phyloP scores from a whole-genome alignment of 2,113 vertebrate species.

The Hippocampus mohnikei region DNA sequence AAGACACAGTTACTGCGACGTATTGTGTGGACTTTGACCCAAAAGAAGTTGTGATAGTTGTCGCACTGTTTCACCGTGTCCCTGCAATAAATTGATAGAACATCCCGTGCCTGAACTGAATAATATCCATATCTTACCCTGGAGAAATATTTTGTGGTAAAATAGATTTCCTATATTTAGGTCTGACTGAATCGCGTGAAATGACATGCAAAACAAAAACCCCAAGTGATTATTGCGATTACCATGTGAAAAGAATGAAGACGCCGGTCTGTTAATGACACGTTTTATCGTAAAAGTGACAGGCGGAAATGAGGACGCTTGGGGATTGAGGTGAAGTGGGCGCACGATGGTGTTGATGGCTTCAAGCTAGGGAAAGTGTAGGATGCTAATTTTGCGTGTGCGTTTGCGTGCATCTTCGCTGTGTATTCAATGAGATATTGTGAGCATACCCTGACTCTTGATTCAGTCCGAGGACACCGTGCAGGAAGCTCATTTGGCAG shows the following conservation, averaged over 20 bases:
- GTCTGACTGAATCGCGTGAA: no score
- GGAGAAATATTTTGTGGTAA: no score
- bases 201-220: no score
- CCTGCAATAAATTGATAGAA: constrained; percentile 25
- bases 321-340: background rate
- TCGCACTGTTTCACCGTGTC: constrained; percentile 11
- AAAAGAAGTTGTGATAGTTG: background rate
- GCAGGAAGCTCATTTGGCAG: no score
- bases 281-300: no score
- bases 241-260: no score
- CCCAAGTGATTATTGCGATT: no score
- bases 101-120: background rate
- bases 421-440: background rate
- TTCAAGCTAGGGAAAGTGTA: background rate
- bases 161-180: no score
- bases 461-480: no score
- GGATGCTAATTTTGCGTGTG: background rate
- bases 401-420: background rate
- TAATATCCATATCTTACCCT: background rate
- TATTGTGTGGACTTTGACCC: background rate
- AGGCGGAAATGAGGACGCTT: no score
- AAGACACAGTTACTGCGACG: background rate
- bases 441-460: background rate
- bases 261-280: no score
- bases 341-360: background rate